These are phyloP conservation scores for Lordiphosa collinella DNA, from an alignment of 1,140 invertebrate species.

Conservation along the genomic window DNA sequence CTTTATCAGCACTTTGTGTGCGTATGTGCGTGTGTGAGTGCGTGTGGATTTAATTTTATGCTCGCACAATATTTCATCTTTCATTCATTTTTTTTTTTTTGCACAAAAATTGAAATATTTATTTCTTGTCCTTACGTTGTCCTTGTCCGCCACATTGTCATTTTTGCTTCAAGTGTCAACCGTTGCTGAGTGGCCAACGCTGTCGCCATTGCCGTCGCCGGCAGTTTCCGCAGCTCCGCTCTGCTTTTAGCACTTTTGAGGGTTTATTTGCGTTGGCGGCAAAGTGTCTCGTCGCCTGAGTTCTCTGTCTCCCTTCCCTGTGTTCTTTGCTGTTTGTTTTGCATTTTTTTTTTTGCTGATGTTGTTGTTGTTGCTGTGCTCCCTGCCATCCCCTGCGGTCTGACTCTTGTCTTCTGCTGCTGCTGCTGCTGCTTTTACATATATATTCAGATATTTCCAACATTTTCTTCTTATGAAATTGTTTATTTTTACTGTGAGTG, in stretches of 20 bases:
- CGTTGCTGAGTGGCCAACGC: conserved; percentile 70
- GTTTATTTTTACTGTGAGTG: conserved; percentile 58
- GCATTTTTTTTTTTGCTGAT: conserved; percentile 40
- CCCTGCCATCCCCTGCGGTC: conserved; percentile 38
- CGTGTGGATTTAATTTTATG: conserved; percentile 69
- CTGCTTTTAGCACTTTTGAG: conserved; percentile 27
- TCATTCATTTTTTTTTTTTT: conserved; percentile 19
- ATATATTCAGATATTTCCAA: conserved; percentile 70
- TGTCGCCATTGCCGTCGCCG: conserved; percentile 49
- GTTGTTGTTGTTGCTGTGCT: conserved; percentile 27
- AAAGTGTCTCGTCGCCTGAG: conserved; percentile 71
- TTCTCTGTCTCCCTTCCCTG: conserved; percentile 3
- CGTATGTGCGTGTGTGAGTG: conserved; percentile 11
- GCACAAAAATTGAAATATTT: conserved; percentile 71
- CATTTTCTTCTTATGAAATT: conserved; percentile 57
- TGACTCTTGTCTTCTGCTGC: conserved; percentile 12
- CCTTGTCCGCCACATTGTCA: conserved; percentile 57
- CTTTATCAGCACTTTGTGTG: conserved; percentile 69
- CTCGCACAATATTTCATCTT: conserved; percentile 59
- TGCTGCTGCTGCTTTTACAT: conserved; percentile 3
- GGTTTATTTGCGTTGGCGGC: conserved; percentile 72
- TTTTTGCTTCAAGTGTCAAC: conserved; percentile 71
- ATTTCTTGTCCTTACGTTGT: conserved; percentile 67
- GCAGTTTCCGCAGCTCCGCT: conserved; percentile 43
- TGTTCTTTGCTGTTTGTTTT: conserved; percentile 46